These are phyloP conservation scores for Zapornia atra DNA, from an alignment of 2,113 vertebrate species.

Conservation along the genomic window DNA sequence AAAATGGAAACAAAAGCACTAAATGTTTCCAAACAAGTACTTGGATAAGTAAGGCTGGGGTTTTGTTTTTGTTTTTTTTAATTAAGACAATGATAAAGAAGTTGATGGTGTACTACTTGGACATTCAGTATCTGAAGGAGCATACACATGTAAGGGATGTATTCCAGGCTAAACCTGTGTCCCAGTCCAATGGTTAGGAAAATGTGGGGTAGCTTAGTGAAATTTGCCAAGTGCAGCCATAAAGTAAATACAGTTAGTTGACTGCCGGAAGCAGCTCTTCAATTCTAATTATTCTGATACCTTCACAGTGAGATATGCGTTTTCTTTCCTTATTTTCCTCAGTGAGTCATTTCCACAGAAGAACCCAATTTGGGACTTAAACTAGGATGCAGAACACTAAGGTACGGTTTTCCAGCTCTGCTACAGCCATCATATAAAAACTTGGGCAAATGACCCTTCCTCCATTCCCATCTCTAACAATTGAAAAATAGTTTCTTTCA, in stretches of 20 bases:
- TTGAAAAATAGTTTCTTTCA: not conserved
- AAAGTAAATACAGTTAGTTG: not conserved
- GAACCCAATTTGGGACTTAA: not conserved
- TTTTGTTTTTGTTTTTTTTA: not conserved
- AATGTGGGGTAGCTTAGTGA: not conserved
- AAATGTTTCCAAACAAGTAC: not conserved
- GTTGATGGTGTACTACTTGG: not conserved
- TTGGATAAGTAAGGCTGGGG: not conserved
- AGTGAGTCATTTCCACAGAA: not conserved
- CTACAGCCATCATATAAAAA: not conserved
- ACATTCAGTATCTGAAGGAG: not conserved
- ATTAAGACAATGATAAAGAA: not conserved
- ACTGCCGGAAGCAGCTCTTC: not conserved
- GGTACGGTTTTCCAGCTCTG: not conserved
- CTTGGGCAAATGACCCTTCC: not conserved
- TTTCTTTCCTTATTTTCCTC: not conserved
- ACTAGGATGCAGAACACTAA: not conserved
- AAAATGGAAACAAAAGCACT: not conserved
- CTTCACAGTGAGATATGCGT: not conserved
- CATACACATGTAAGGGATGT: not conserved
- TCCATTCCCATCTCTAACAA: not conserved
- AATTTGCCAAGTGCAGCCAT: not conserved
- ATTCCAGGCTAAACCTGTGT: not conserved
- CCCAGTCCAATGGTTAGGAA: not conserved
- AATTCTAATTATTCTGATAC: not conserved